Evolutionary conservation across 1,140 invertebrate genomes (phyloP), one percentile per base, ranked within the genome.

Genomic region (Phenacoccus solenopsis): DNA sequence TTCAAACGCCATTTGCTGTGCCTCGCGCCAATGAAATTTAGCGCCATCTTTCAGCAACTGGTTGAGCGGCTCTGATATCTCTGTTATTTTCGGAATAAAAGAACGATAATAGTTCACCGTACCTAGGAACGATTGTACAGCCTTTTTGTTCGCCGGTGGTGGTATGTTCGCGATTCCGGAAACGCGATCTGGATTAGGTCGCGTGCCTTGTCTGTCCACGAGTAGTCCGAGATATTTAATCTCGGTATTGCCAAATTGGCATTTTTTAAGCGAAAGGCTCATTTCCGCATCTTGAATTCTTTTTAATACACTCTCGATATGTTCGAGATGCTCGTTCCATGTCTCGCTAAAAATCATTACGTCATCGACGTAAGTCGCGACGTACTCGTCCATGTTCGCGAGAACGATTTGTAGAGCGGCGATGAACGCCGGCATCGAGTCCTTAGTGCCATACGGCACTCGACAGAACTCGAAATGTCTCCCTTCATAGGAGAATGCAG

Each of bases 261-360:
- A 76, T 75, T 82, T 82, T 10, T 75, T 74, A 35, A 71, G 72
- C 74, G 80, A 79, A 67, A 81, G 74, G 68, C 75, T 77, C n/a
- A 81, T 72, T 71, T 77, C 75, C 71, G 75, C 73, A 67, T 76
- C 64, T 3, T 72, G 25, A 0, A 79, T 68, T 1, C 74, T 49
- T 22, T 73, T 7, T 49, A 78, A 76, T 1, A 78, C 24, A 13
- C 21, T 22, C 64, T 4, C n/a, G 25, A 30, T 27, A 57, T 72
- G 70, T 20, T 61, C 22, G 22, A 38, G 16, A 69, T 78, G 77
- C 64, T 79, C 69, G 61, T 74, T 73, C 13, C 70, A 64, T 20
- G 27, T 74, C 57, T 25, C 59, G 1, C 77, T 79, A 0, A 72
- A 76, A 3, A 80, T 69, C 1, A 81, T 67, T 7, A 80, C 72